phyloP scores from a whole-genome alignment of 2,797 vertebrate genomes.

The Furcifer pardalis region DNA sequence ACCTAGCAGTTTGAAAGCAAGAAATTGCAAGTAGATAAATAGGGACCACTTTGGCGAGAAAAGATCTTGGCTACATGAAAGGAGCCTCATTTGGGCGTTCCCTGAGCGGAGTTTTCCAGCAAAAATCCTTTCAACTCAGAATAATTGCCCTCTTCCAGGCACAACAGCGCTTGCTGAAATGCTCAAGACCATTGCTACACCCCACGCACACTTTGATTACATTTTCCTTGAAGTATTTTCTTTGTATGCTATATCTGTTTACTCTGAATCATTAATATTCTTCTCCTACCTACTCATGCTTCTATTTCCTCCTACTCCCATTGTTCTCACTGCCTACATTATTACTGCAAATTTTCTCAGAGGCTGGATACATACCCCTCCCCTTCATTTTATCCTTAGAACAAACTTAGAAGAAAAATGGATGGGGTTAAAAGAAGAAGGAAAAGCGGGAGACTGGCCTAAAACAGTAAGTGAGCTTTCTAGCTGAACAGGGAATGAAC shows the following conservation, averaged over 20 bases:
- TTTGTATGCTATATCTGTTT: background rate
- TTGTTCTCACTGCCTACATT: background rate
- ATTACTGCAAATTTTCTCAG: background rate
- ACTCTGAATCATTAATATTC: background rate
- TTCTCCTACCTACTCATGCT: background rate
- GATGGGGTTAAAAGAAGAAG: too few species aligned
- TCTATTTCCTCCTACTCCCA: background rate
- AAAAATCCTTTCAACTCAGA: too few species aligned
- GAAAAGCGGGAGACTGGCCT: too few species aligned
- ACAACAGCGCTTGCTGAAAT: background rate
- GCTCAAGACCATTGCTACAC: too few species aligned
- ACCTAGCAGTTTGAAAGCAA: too few species aligned
- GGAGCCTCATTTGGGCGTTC: too few species aligned
- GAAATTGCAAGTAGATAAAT: too few species aligned
- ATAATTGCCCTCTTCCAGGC: background rate
- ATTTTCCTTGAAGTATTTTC: background rate
- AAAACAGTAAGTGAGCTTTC: background rate
- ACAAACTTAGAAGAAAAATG: too few species aligned
- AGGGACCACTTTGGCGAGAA: too few species aligned
- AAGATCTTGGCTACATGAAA: too few species aligned
- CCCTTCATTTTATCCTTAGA: background rate
- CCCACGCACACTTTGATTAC: background rate
- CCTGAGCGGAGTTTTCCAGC: too few species aligned
- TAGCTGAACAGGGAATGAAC: background rate
- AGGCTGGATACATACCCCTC: too few species aligned